These are phyloP conservation scores for Ophraella communa DNA, from an alignment of 2,888 invertebrate species.

Conservation along the genomic window DNA sequence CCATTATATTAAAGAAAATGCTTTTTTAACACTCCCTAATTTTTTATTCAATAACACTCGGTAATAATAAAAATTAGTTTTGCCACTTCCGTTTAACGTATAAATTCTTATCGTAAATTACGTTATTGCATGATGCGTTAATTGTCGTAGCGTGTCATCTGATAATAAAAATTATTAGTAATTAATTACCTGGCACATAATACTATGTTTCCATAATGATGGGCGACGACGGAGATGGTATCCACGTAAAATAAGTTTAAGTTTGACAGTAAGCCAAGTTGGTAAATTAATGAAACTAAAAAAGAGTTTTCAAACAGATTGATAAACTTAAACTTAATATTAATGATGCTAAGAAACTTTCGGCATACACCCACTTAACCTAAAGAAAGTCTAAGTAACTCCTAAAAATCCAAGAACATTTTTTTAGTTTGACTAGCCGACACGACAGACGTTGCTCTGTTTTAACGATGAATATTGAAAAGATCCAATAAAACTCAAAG, in stretches of 20 bases:
- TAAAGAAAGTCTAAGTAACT: no score
- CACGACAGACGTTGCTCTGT: no score
- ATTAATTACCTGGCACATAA: neutral
- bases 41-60: neutral
- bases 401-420: no score
- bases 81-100: neutral
- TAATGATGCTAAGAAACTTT: neutral
- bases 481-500: no score
- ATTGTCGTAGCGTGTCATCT: neutral
- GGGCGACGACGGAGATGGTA: neutral
- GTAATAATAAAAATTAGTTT: neutral
- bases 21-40: no score
- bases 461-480: no score
- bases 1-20: no score
- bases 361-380: neutral
- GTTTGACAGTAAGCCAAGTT: neutral
- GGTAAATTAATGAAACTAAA: neutral
- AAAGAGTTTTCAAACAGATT: neutral
- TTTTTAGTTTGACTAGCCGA: no score
- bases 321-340: neutral
- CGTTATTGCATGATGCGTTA: neutral
- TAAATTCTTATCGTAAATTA: constrained; percentile 1
- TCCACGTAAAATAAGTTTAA: neutral
- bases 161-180: constrained; percentile 1
- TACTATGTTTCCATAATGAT: neutral